phyloP scores from a whole-genome alignment of 2,888 invertebrate species.

The Diaphora mendica region DNA sequence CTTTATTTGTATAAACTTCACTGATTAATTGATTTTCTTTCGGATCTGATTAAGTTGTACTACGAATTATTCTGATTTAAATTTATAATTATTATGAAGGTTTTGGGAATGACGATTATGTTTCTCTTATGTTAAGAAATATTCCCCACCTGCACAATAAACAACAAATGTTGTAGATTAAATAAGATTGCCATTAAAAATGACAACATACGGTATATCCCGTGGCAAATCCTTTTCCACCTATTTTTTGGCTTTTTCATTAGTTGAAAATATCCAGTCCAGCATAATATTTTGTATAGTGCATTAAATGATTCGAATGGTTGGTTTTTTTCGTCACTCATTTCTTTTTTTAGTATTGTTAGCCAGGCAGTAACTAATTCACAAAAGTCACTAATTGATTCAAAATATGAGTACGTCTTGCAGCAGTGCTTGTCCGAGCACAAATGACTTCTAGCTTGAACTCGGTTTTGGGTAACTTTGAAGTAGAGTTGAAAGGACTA shows the following conservation, averaged over 20 bases:
- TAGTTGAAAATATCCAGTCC: constrained; percentile 55
- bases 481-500: background rate
- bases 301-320: constrained; percentile 58
- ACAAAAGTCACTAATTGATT: background rate
- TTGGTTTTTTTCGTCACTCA: constrained; percentile 40
- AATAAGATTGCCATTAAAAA: constrained; percentile 36
- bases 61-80: background rate
- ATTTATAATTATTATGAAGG: background rate
- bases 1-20: no score
- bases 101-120: background rate
- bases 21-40: background rate
- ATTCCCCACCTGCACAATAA: constrained; percentile 48
- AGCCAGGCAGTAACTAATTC: background rate
- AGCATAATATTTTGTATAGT: constrained; percentile 50
- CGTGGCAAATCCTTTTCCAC: constrained; percentile 39
- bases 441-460: background rate
- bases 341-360: constrained; percentile 2
- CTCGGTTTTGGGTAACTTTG: background rate
- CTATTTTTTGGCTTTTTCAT: constrained; percentile 45
- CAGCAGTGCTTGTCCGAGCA: background rate
- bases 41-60: background rate
- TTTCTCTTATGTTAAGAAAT: background rate
- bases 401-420: background rate
- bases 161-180: constrained; percentile 53
- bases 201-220: constrained; percentile 47